Evolutionary conservation across 2,113 vertebrate species (phyloP).

Genomic region (Apus apus): DNA sequence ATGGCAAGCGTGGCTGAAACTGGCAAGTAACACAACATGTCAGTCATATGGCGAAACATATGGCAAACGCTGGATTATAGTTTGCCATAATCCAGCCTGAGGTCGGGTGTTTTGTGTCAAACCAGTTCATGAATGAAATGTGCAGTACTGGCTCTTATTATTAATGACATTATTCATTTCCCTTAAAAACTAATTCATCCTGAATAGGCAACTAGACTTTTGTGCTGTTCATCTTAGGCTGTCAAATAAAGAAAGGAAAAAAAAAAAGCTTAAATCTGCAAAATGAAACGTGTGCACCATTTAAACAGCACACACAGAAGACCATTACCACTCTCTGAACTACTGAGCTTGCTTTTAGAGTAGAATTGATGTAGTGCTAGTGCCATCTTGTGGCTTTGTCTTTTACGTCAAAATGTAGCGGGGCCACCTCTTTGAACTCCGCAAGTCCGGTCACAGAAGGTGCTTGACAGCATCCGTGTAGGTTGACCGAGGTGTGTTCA

Average conservation of each 20-base stretch:
- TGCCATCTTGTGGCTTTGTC: constrained; percentile 70
- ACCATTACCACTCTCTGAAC: not conserved
- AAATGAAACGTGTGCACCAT: not conserved
- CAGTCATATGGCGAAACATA: constrained; percentile 72
- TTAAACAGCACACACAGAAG: not conserved
- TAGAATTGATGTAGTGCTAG: not conserved
- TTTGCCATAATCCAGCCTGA: constrained; percentile 66
- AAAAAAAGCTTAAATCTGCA: not conserved
- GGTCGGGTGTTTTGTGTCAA: constrained; percentile 33
- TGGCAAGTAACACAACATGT: constrained; percentile 82
- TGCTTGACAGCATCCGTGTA: not conserved
- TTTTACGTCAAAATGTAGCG: not conserved
- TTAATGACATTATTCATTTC: constrained; percentile 27
- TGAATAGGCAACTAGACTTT: not conserved
- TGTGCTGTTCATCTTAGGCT: not conserved
- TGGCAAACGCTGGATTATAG: constrained; percentile 78
- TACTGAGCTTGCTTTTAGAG: not conserved
- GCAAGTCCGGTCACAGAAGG: not conserved
- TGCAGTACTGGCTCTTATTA: not conserved
- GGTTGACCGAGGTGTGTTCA: not conserved
- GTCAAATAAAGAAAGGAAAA: not conserved
- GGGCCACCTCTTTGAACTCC: not conserved
- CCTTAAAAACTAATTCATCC: not conserved
- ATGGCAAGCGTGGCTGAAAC: constrained; percentile 81
- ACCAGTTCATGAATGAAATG: constrained; percentile 23